Conservation (phyloP, 2,888 invertebrate genomes). For the Lasioglossum zephyrum region DNA sequence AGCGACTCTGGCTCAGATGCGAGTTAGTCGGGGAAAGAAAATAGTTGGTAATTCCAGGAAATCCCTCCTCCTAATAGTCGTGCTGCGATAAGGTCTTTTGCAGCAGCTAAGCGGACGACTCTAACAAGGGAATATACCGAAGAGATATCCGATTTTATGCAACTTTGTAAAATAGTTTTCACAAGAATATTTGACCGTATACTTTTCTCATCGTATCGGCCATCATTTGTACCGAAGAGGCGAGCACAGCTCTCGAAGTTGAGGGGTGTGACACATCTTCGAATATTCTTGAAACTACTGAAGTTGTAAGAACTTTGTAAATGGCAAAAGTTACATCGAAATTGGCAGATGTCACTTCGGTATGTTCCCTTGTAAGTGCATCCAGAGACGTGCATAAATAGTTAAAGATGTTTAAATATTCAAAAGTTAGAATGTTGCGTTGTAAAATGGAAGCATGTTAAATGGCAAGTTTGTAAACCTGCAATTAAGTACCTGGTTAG, state of each 20-base stretch:
- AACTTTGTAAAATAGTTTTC: neutral
- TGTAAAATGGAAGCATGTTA: neutral
- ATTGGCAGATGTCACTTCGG: neutral
- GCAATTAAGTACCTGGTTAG: neutral
- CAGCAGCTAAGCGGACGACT: neutral
- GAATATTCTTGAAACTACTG: neutral
- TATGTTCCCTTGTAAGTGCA: neutral
- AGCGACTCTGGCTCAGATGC: no score
- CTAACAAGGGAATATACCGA: neutral
- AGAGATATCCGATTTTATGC: neutral
- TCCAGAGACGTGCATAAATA: neutral
- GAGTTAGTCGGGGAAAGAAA: neutral
- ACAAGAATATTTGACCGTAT: neutral
- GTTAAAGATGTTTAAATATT: neutral
- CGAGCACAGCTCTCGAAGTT: neutral
- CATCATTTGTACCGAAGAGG: neutral
- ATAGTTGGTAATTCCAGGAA: neutral
- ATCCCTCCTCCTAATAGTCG: neutral
- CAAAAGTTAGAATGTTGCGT: neutral
- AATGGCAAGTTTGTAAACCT: neutral
- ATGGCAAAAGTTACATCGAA: slow-evolving; percentile 11
- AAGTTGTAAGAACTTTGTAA: neutral
- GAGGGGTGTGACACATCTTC: neutral
- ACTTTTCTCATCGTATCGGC: neutral
- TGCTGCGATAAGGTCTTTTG: neutral